Evolutionary conservation across 2,113 vertebrate genomes (phyloP), one percentile per base, ranked within the genome.

Genomic region (Rhegmatorhina hoffmannsi): DNA sequence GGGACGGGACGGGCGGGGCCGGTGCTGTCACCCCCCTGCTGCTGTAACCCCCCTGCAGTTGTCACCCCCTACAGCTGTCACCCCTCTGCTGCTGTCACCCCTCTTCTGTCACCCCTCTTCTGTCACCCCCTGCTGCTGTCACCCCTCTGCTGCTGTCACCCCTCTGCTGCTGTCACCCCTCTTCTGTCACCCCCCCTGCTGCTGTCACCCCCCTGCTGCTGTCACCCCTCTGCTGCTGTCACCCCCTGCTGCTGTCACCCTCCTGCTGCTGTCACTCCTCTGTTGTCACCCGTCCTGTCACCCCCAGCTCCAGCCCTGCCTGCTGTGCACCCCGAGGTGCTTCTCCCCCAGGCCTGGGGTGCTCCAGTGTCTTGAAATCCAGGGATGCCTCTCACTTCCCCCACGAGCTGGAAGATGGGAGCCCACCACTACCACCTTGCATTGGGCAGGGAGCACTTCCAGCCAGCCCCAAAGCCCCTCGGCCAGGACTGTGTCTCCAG

Each of bases 401-500:
- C 25, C 10, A 0, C 20, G 29, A 19, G 14, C 34, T 1, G 0
- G 19, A 36, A 21, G 26, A 56, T 0, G 10, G 67, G 56, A 62
- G 4, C 12, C 5, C 13, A 21, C 28, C 18, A 8, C 25, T 8
- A 8, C n/a, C 19, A 15, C 36, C 4, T 9, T 5, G 10, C 40
- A 14, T 5, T 0, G 2, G 34, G 19, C 49, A 25, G 31, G 44
- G 25, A 47, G 69, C 2, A 5, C 11, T 47, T 69, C 40, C 24
- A 44, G 52, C n/a, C 50, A 4, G 3, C 16, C 24, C 33, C 18
- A 2, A 4, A 11, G 1, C 2, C 3, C 20, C 7, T 17, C 24
- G 43, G 33, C 7, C 7, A 0, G 21, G 11, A 17, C 17, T 2
- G 1, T 2, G n/a, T 5, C 7, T 26, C 8, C 1, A 53, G 62